Evolutionary conservation across 2,797 vertebrate species (phyloP).

Genomic region (Presbytis comata): DNA sequence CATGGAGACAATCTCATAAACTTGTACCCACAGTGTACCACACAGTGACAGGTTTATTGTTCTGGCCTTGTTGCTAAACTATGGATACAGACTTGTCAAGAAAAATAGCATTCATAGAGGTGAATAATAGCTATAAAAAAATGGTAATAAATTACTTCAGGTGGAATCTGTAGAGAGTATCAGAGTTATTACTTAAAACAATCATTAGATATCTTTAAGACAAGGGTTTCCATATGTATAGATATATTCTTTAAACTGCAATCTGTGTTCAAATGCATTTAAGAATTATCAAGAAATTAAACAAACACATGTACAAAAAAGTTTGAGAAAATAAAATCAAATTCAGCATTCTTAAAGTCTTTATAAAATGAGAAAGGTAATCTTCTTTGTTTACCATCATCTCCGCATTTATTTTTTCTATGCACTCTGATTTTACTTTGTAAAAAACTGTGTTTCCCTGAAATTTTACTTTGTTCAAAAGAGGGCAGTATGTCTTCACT

Average conservation of each 20-base stretch:
- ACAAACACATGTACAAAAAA: background rate
- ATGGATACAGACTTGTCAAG: background rate
- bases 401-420: background rate
- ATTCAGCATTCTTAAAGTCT: background rate
- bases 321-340: background rate
- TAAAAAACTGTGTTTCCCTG: background rate
- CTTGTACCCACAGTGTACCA: background rate
- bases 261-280: background rate
- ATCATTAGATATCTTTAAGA: background rate
- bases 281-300: background rate
- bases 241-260: background rate
- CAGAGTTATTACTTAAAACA: background rate
- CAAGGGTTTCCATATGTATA: background rate
- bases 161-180: background rate
- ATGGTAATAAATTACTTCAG: background rate
- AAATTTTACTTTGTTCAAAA: conserved; percentile 54
- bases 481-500: conserved; percentile 49
- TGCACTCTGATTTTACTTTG: background rate
- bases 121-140: background rate
- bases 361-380: background rate
- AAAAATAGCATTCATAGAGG: background rate
- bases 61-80: background rate
- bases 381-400: background rate
- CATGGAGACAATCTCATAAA: background rate
- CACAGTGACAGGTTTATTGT: background rate